Conservation (phyloP, 2,888 invertebrate genomes). For the Thalpophila matura region DNA sequence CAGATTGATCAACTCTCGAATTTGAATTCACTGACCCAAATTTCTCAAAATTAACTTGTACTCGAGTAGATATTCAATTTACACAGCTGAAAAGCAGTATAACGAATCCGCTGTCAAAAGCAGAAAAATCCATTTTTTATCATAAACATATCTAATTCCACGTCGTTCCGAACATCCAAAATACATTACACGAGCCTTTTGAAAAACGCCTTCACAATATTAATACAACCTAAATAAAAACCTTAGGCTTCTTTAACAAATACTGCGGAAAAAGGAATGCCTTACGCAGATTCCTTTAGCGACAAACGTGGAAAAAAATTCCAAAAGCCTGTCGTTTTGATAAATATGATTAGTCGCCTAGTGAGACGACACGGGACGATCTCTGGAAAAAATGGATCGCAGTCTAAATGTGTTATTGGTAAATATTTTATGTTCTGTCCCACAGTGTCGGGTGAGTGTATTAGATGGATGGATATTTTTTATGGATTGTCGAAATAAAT, state of each 20-base stretch:
- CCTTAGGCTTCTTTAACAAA: slow-evolving; percentile 21
- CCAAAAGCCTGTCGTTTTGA: slow-evolving; percentile 32
- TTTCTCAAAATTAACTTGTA: slow-evolving; percentile 10
- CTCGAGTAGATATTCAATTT: slow-evolving; percentile 16
- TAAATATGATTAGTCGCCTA: slow-evolving; percentile 60
- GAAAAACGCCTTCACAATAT: slow-evolving; percentile 27
- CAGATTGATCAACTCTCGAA: no score
- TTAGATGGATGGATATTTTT: slow-evolving; percentile 43
- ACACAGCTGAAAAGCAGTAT: slow-evolving; percentile 12
- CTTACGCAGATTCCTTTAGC: slow-evolving; percentile 31
- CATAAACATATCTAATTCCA: slow-evolving; percentile 29
- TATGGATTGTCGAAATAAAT: slow-evolving; percentile 35
- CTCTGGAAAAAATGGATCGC: slow-evolving; percentile 34
- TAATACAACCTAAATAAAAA: slow-evolving; percentile 43
- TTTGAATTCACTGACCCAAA: no score
- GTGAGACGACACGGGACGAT: slow-evolving; percentile 29
- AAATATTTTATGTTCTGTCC: slow-evolving; percentile 52
- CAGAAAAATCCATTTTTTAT: slow-evolving; percentile 31
- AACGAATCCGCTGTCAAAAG: slow-evolving; percentile 32
- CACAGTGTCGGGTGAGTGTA: slow-evolving; percentile 16
- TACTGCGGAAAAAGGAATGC: slow-evolving; percentile 27
- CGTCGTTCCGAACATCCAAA: slow-evolving; percentile 24
- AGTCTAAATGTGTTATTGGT: slow-evolving; percentile 45
- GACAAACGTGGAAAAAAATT: slow-evolving; percentile 33
- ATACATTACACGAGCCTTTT: slow-evolving; percentile 23